These are phyloP conservation scores for Xenopus tropicalis DNA, from an alignment of 2,113 vertebrate species.

Conservation along the genomic window DNA sequence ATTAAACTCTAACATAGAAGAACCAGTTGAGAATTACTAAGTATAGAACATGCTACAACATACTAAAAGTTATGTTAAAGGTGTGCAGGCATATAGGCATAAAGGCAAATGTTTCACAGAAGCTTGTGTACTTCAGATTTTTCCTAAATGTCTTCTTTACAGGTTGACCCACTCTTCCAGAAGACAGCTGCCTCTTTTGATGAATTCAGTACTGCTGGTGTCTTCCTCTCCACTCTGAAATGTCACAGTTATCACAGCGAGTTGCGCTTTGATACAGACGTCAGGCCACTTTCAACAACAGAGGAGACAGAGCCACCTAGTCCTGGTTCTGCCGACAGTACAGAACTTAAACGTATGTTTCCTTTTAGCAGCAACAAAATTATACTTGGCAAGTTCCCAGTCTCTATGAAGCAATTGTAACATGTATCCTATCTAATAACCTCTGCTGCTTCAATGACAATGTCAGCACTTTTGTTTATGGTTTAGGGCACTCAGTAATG, in stretches of 20 bases:
- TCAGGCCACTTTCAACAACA: slow-evolving; percentile 70
- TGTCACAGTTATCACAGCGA: slow-evolving; percentile 71
- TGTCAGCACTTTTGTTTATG: too few relatives aligned
- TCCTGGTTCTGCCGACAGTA: slow-evolving; percentile 48
- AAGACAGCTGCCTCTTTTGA: slow-evolving; percentile 80
- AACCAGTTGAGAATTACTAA: too few relatives aligned
- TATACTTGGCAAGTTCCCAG: too few relatives aligned
- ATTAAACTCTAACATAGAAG: too few relatives aligned
- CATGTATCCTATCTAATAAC: not conserved
- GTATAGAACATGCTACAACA: too few relatives aligned
- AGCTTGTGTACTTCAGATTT: too few relatives aligned
- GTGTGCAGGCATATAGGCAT: too few relatives aligned
- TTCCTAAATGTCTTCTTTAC: not conserved
- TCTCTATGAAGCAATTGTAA: not conserved
- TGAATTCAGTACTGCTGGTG: slow-evolving; percentile 79
- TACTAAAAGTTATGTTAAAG: too few relatives aligned
- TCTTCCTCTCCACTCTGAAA: slow-evolving; percentile 79
- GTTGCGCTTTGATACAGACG: slow-evolving; percentile 73
- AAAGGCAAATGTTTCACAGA: too few relatives aligned
- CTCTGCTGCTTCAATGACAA: too few relatives aligned
- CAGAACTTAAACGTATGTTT: slow-evolving; percentile 55
- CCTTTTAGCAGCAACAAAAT: not conserved
- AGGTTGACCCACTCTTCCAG: slow-evolving; percentile 81
- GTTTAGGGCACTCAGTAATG: too few relatives aligned
- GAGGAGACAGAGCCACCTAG: slow-evolving; percentile 53